Conservation (phyloP, 2,888 invertebrate genomes). For the Malthinus flaveolus region DNA sequence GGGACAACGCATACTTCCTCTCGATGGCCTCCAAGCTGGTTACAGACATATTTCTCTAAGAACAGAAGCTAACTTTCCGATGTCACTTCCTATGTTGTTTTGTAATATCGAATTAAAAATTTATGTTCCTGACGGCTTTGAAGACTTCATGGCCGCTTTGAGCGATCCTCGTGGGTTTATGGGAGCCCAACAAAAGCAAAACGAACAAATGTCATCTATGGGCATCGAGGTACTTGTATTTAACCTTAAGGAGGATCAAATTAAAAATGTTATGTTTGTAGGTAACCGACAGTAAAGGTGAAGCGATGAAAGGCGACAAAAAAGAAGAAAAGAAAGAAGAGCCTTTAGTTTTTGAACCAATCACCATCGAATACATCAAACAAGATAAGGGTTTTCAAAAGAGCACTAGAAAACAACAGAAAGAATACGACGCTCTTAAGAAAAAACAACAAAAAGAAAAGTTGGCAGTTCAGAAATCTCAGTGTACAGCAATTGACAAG, state of each 20-base stretch:
- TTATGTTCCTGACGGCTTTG: conserved; percentile 98
- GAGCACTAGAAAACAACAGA: conserved; percentile 92
- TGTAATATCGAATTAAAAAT: conserved; percentile 99
- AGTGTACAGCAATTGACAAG: conserved; percentile 90
- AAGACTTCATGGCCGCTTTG: conserved; percentile 97
- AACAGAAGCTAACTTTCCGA: conserved; percentile 98
- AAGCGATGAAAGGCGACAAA: conserved; percentile 65
- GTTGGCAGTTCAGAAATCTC: conserved; percentile 84
- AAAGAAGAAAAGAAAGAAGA: conserved; percentile 75
- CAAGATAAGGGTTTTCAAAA: conserved; percentile 92
- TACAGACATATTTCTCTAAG: conserved; percentile 96
- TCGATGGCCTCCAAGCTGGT: conserved; percentile 97
- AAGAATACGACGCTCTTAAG: conserved; percentile 88
- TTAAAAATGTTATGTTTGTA: conserved; percentile 14
- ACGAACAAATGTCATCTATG: conserved; percentile 92
- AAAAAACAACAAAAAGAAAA: conserved; percentile 95
- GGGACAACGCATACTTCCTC: conserved; percentile 95
- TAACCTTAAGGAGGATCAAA: background rate
- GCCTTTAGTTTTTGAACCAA: conserved; percentile 84
- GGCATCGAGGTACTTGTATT: conserved; percentile 72
- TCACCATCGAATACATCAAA: conserved; percentile 83
- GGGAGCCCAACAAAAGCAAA: conserved; percentile 83
- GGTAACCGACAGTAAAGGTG: conserved; percentile 55
- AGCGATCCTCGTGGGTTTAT: conserved; percentile 93
- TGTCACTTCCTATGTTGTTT: conserved; percentile 98